These are phyloP conservation scores for Drosophila mimica DNA, from an alignment of 2,888 invertebrate genomes.

Conservation along the genomic window DNA sequence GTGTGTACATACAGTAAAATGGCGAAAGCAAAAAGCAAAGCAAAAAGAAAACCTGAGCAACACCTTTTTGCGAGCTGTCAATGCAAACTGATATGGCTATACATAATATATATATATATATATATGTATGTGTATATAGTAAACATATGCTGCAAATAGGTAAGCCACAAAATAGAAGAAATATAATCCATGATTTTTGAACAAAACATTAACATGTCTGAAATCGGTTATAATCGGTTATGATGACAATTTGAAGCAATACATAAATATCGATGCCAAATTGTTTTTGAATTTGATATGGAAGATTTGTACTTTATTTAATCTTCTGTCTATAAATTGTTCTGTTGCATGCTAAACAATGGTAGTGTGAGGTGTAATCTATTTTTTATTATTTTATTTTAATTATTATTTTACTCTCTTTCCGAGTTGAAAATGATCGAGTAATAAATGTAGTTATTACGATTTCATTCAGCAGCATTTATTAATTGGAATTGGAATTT, in stretches of 20 bases:
- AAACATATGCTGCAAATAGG: slow-evolving; percentile 16
- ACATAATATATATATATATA: neutral
- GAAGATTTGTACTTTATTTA: neutral
- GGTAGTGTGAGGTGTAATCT: neutral
- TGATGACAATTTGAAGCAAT: neutral
- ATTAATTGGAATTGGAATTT: neutral
- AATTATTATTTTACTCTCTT: neutral
- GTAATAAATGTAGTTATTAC: neutral
- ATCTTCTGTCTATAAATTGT: neutral
- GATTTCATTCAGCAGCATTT: neutral
- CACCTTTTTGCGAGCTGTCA: slow-evolving; percentile 11
- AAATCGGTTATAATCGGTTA: neutral
- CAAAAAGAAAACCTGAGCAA: slow-evolving; percentile 8
- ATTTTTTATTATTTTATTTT: neutral
- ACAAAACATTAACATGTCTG: neutral
- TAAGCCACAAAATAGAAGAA: slow-evolving; percentile 7
- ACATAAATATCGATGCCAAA: neutral
- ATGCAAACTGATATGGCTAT: slow-evolving; percentile 5
- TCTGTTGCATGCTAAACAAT: neutral
- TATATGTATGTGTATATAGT: neutral
- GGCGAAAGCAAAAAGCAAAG: slow-evolving; percentile 6
- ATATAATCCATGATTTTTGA: neutral
- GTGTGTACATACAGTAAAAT: slow-evolving; percentile 1
- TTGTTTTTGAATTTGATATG: neutral
- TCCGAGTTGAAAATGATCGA: neutral